Base-by-base conservation (phyloP, 2,113 vertebrate genomes). In the Salvelinus fontinalis region DNA sequence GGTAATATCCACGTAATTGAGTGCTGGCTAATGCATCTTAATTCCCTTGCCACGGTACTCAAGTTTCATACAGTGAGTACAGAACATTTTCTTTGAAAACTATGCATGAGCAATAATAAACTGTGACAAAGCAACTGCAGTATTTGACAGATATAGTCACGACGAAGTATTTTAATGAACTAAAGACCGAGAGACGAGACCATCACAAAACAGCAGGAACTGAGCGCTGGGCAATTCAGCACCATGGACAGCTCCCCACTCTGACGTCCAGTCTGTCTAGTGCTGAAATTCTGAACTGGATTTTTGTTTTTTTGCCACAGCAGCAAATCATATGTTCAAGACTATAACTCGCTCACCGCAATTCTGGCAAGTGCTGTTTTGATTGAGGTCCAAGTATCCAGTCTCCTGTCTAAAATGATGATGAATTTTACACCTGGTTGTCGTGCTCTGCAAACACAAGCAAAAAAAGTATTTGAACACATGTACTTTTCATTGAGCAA, bases 301-400 rank as follows among this genome's bases (percentile, higher is more conserved):
- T 11, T 16, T 54, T 16, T 16, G 1, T 16, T 14, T 16, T 51
- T 51, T 54, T 18, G 51, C 3, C 16, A 54, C 3, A 54, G 39
- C 39, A 44, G 39, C 39, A 44, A 44, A 44, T 44, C 39, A 11
- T 3, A 54, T 54, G 51, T 54, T 54, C 22, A 29, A 67, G 29
- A 20, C 67, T 79, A 48, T 51, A 18, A 78, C 14, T 70, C 75
- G 87, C 96, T 96, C 90, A 98, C 97, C 82, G 96, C 94, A 87
- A 99, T 96, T 88, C 94, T 95, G 57, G 96, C 94, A 67, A 99
- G 95, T 70, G 96, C 95, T 1, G 91, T 93, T 94, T 98, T 99
- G 83, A 99, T 94, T 0, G 98, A 98, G 77, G 93, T 92, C 98
- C 98, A 99, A 0, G 97, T 97, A 82, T 98, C 97, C 92, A 96